Evolutionary conservation across 1,140 invertebrate genomes (phyloP), one percentile per base, ranked within the genome.

Genomic region (Drosophila mayri): DNA sequence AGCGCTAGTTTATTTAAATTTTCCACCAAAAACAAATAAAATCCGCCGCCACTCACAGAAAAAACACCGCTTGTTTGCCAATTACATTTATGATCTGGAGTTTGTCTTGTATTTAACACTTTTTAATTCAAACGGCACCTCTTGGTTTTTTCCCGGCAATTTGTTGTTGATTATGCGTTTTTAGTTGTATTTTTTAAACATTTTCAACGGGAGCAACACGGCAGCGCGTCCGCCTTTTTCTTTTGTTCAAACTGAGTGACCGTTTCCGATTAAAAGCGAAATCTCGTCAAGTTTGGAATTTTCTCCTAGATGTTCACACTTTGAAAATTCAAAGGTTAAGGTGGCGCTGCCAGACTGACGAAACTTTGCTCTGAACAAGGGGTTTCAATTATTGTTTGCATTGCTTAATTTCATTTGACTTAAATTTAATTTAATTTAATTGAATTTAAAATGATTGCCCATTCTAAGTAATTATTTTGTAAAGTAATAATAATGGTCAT

Each of bases 151-250:
- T n/a, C 11, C 28, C 55, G 22, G 14, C 16, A 12, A 25, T 41
- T 30, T 22, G n/a, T n/a, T n/a, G n/a, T 40, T 40, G 35, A 18
- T 25, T 18, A 40, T 25, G 60, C 14, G 3, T 20, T 40, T 9
- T 20, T 25, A 41, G 60, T 30, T 20, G 11, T 38, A 20, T 60
- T 40, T 32, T 50, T 32, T 50, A 50, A 50, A 50, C 49, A 50
- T 50, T 32, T 30, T 32, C 1, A 32, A 32, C n/a, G n/a, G 47
- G 47, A 50, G 49, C 49, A 32, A 50, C 49, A 18, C 49, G 10
- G n/a, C 47, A 50, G 28, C 47, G 47, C 49, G 49, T 50, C 49
- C 49, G 28, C 49, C 30, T 50, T 50, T 32, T 50, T n/a, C 16
- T 32, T 18, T 18, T 50, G 5, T 30, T n/a, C 16, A 10, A 30